Conservation (phyloP, 2,888 invertebrate genomes). For the Pasiphila rectangulata region DNA sequence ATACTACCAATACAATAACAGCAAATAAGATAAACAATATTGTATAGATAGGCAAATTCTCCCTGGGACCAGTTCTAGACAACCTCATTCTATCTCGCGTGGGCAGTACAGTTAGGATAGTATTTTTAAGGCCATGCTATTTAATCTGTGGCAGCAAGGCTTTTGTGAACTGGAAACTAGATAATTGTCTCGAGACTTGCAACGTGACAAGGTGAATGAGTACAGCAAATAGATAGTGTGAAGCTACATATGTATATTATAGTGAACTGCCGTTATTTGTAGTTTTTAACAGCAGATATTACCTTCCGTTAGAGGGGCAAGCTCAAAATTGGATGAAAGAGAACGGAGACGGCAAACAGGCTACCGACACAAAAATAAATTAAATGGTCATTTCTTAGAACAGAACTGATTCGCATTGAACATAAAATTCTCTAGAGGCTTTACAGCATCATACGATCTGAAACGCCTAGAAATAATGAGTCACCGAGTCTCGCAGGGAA, state of each 20-base stretch:
- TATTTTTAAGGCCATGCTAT: constrained; percentile 7
- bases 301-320: too few relatives aligned
- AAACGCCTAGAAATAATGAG: constrained; percentile 2
- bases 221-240: constrained; percentile 8
- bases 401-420: too few relatives aligned
- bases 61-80: constrained; percentile 21
- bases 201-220: constrained; percentile 8
- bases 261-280: too few relatives aligned
- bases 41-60: constrained; percentile 16
- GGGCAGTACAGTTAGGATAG: constrained; percentile 21
- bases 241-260: too few relatives aligned
- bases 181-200: constrained; percentile 5
- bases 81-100: constrained; percentile 23
- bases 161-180: constrained; percentile 14
- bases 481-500: constrained; percentile 1
- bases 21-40: constrained; percentile 8
- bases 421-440: too few relatives aligned
- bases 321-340: too few relatives aligned
- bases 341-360: too few relatives aligned
- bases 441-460: too few relatives aligned
- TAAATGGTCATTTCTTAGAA: too few relatives aligned
- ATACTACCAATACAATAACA: constrained; percentile 1
- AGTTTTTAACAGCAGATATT: too few relatives aligned
- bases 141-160: constrained; percentile 8
- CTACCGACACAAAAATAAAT: too few relatives aligned